A percentile compares a stretch with the other conserved stretches of the same genome.
phyloP scores from a whole-genome alignment of 1,140 invertebrate species.

The Drosophila ohnishii region DNA sequence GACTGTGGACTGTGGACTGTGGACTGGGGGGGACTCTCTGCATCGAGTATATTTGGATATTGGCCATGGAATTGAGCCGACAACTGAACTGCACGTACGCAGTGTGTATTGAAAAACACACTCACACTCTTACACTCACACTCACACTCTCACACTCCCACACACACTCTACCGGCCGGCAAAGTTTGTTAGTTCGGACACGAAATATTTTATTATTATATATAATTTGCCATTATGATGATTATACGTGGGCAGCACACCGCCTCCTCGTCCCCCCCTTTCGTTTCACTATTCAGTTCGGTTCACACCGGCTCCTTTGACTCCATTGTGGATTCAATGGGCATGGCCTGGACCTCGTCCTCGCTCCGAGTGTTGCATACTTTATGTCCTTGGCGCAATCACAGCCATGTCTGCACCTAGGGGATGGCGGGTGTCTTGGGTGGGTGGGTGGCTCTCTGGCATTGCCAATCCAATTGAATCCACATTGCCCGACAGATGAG shows the following conservation, averaged over 20 bases:
- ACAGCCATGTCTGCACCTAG: conserved; percentile 50
- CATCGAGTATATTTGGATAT: conserved; percentile 18
- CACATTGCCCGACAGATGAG: conserved; percentile 26
- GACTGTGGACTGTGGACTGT: too few species aligned
- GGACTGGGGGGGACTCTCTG: not conserved
- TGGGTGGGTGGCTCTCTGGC: not conserved
- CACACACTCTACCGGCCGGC: conserved; percentile 10
- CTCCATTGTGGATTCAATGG: conserved; percentile 55
- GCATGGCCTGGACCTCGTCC: conserved; percentile 38
- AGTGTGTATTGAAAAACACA: conserved; percentile 57
- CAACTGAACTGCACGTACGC: conserved; percentile 62
- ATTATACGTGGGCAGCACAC: conserved; percentile 61
- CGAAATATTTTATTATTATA: conserved; percentile 82
- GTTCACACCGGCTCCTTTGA: conserved; percentile 14
- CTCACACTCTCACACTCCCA: too few species aligned
- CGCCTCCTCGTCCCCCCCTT: not conserved
- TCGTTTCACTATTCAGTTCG: conserved; percentile 10
- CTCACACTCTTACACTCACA: not conserved
- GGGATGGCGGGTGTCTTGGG: not conserved
- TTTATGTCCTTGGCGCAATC: conserved; percentile 70
- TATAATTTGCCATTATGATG: conserved; percentile 81
- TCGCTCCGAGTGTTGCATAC: conserved; percentile 61
- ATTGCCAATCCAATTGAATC: conserved; percentile 43
- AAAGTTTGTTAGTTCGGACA: conserved; percentile 76
- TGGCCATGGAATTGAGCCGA: conserved; percentile 1